Percentiles rank a stretch among this genome's conserved stretches.
Conservation (phyloP, 1,140 invertebrate genomes). For the Atta cephalotes region DNA sequence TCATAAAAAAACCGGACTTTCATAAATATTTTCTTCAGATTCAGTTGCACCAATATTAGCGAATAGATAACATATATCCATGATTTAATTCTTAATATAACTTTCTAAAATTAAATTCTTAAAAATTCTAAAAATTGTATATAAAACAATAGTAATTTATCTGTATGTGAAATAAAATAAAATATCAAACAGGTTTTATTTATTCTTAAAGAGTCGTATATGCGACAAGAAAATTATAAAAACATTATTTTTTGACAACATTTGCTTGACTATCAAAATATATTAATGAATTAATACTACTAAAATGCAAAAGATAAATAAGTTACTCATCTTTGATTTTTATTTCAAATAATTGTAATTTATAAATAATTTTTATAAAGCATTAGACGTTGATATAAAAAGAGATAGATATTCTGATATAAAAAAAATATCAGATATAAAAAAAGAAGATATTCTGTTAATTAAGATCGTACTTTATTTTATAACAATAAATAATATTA, state of each 20-base stretch:
- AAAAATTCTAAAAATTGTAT: background rate
- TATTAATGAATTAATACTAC: background rate
- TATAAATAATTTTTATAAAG: background rate
- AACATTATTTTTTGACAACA: background rate
- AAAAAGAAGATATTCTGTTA: background rate
- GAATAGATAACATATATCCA: background rate
- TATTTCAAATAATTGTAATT: background rate
- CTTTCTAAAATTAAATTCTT: background rate
- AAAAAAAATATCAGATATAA: background rate
- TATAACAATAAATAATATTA: background rate
- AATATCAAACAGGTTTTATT: background rate
- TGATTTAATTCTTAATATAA: conserved; percentile 5
- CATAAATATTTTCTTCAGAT: background rate
- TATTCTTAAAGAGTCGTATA: background rate
- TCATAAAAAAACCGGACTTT: conserved; percentile 61
- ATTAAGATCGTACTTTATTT: background rate
- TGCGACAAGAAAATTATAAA: background rate
- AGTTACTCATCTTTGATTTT: background rate
- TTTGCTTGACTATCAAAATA: background rate
- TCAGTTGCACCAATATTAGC: background rate
- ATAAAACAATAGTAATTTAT: background rate
- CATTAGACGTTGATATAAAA: background rate
- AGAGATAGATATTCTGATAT: background rate
- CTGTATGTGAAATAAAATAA: background rate
- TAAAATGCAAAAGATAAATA: background rate